Conservation (phyloP, 2,888 invertebrate genomes). For the Tiphia femorata region DNA sequence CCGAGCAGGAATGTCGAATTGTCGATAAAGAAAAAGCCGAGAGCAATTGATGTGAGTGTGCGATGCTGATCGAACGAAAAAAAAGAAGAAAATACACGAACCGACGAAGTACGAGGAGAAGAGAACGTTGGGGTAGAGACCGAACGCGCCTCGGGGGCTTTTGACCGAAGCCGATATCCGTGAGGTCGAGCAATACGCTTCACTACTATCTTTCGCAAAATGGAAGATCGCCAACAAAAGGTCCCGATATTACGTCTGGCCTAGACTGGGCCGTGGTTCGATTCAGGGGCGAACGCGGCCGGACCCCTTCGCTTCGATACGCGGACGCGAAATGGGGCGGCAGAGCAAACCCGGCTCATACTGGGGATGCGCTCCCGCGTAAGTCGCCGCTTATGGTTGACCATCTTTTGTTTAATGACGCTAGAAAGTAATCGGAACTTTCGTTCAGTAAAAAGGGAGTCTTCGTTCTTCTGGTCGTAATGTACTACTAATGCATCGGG, state of each 20-base stretch:
- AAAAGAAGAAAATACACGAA: neutral
- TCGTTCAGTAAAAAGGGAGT: too few species aligned
- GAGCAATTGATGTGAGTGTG: too few species aligned
- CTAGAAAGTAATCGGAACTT: too few species aligned
- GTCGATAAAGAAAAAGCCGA: too few species aligned
- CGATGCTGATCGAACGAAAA: too few species aligned
- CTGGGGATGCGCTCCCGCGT: too few species aligned
- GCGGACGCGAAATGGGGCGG: slow-evolving; percentile 29
- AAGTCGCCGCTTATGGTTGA: too few species aligned
- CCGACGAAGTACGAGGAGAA: neutral
- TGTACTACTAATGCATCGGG: too few species aligned
- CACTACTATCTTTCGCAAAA: slow-evolving; percentile 11
- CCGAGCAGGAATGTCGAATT: too few species aligned
- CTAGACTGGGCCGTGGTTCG: slow-evolving; percentile 18
- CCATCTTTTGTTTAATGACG: too few species aligned
- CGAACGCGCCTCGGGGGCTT: neutral
- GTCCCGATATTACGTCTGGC: slow-evolving; percentile 20
- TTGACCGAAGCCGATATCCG: neutral
- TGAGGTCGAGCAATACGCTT: slow-evolving; percentile 17
- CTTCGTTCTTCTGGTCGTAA: too few species aligned
- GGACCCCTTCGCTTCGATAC: slow-evolving; percentile 17
- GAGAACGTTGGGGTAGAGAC: neutral
- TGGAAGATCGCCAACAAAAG: slow-evolving; percentile 17
- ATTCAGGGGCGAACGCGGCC: slow-evolving; percentile 6
- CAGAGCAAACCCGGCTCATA: too few species aligned